Base-by-base conservation (phyloP, 2,113 vertebrate genomes). In the Chauna torquata region DNA sequence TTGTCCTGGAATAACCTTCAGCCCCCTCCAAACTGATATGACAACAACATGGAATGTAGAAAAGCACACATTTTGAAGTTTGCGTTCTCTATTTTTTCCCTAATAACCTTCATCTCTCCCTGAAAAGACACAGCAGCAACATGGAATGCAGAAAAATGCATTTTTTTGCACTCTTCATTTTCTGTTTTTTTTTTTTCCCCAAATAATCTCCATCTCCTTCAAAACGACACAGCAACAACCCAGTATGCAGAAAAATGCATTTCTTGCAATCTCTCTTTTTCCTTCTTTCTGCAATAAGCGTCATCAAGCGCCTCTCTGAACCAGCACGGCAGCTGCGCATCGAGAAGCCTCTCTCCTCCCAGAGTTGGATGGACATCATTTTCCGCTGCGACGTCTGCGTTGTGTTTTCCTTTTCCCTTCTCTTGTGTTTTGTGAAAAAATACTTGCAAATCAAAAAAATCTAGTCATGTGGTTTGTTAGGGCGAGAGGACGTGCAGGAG, bases 371-470 rank as follows among this genome's bases (percentile, higher is more conserved):
- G 65, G n/a, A 19, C 27, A 1, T 11, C 3, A 12, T 22, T 32
- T 27, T 28, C n/a, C 9, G 15, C n/a, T 2, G 4, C 1, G 20
- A 8, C 2, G 1, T 16, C 20, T 2, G 6, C 1, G 5, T 16
- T 45, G 9, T 8, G 19, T 66, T 66, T 32, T 66, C 40, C 45
- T 30, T 84, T 36, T 17, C 24, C 11, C 32, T 16, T 30, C 32
- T 45, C 70, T 38, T 2, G 34, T 1, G 7, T 32, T 64, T 54
- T 5, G 2, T 4, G 8, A 44, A 36, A 44, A 68, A 62, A 38
- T 7, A 14, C 17, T 82, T 16, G 49, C 49, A 19, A 49, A 45
- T 22, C 25, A 27, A 16, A 65, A 5, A 7, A 13, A 44, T 27
- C 4, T 16, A 12, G 22, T 16, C 2, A 16, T 4, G 44, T 20